phyloP scores from a whole-genome alignment of 2,888 invertebrate genomes.

The Mimas tiliae region DNA sequence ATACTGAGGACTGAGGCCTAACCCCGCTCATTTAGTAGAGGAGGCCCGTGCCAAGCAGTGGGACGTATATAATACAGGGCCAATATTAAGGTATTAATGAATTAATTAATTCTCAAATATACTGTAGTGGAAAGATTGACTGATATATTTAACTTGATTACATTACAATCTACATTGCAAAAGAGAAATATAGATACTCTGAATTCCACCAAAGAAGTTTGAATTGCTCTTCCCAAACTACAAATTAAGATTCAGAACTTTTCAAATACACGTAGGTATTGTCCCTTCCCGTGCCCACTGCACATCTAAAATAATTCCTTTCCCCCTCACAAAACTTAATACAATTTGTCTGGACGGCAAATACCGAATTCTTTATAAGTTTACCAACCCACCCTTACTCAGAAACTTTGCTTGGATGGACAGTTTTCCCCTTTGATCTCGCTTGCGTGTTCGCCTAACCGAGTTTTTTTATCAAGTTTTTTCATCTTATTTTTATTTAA shows the following conservation, averaged over 20 bases:
- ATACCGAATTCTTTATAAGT: slow-evolving; percentile 53
- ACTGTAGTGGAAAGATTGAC: too few species aligned
- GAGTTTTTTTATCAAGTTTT: slow-evolving; percentile 55
- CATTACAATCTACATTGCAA: not conserved
- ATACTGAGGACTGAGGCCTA: too few species aligned
- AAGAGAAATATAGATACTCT: not conserved
- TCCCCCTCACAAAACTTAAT: slow-evolving; percentile 46
- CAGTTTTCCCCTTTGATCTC: slow-evolving; percentile 63
- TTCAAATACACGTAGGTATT: slow-evolving; percentile 38
- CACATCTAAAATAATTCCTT: slow-evolving; percentile 36
- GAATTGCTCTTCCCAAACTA: slow-evolving; percentile 30
- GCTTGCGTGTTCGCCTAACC: slow-evolving; percentile 49
- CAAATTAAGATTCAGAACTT: slow-evolving; percentile 39
- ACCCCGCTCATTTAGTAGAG: too few species aligned
- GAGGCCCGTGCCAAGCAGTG: too few species aligned
- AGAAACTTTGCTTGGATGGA: slow-evolving; percentile 42
- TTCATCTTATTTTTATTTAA: slow-evolving; percentile 59
- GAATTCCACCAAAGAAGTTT: slow-evolving; percentile 8
- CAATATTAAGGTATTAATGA: too few species aligned
- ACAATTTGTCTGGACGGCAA: slow-evolving; percentile 49
- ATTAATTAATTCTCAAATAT: too few species aligned
- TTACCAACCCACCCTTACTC: slow-evolving; percentile 34
- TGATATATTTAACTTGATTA: too few species aligned
- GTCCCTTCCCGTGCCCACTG: slow-evolving; percentile 31
- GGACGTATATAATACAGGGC: too few species aligned